Evolutionary conservation across 2,888 invertebrate species (phyloP), one percentile per base, ranked within the genome.

Genomic region (Sminthurides aquaticus): DNA sequence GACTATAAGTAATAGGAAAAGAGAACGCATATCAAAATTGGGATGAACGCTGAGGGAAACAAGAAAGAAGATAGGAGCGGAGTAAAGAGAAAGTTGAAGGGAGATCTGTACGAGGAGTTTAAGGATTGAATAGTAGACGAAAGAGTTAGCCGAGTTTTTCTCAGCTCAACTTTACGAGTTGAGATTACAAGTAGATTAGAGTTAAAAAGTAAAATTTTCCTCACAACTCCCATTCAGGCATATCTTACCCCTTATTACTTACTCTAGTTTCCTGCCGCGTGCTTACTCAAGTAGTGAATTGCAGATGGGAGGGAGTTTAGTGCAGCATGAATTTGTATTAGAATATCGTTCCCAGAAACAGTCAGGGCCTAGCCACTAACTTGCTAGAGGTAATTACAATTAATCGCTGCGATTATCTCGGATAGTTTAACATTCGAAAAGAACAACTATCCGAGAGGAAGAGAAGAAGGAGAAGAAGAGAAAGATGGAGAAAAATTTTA

Each of bases 351-450:
- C 18, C 8, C 5, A 20, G 20, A 20, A 52, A 22, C 20, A 52
- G 52, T 52, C 18, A 22, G 5, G 5, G 15, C 20, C 15, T 15
- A 52, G 52, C 11, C 5, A 15, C 20, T 22, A 20, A 52, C 20
- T 22, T 52, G 52, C 20, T 52, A 5, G 8, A 59, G 66, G 66
- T 62, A 62, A 62, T 62, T 66, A 66, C 62, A 60, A 62, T 60
- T 66, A 66, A 66, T 66, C 62, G 62, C 59, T 27, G 49, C 62
- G 59, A 62, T 66, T 66, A 66, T 62, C 66, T 66, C 62, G 59
- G 29, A 24, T 29, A 66, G 63, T 63, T 63, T 57, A 63, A 63
- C 63, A 26, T 57, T 27, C 26, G 25, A 62, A 62, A 62, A 62
- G n/a, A n/a, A n/a, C n/a, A n/a, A n/a, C n/a, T n/a, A n/a, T n/a